These are phyloP conservation scores for Augochlorella aurata DNA, from an alignment of 2,888 invertebrate genomes.

Conservation along the genomic window DNA sequence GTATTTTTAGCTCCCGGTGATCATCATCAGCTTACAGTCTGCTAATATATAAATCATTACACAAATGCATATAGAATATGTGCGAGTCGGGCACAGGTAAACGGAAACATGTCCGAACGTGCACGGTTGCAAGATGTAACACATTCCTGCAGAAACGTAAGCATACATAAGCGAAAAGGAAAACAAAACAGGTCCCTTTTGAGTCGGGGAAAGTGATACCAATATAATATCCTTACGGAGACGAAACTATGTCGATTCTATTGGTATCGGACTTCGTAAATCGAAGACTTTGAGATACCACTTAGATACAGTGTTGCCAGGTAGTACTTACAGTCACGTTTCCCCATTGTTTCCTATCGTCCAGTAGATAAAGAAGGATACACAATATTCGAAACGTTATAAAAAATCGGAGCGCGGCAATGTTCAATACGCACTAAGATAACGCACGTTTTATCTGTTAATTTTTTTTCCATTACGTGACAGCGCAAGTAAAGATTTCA, in stretches of 20 bases:
- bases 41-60: not conserved
- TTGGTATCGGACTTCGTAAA: not conserved
- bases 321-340: not conserved
- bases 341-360: not conserved
- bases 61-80: not conserved
- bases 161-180: not conserved
- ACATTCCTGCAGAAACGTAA: not conserved
- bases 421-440: not conserved
- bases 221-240: not conserved
- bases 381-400: not conserved
- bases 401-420: not conserved
- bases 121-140: not conserved
- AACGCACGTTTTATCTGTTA: not conserved
- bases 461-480: not conserved
- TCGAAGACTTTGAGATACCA: not conserved
- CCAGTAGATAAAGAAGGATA: not conserved
- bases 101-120: not conserved
- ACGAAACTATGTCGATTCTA: not conserved
- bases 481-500: no score
- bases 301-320: not conserved
- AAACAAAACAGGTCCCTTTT: not conserved
- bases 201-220: not conserved
- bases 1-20: not conserved
- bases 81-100: not conserved
- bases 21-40: not conserved